These are phyloP conservation scores for Heliconius himera DNA, from an alignment of 1,140 invertebrate species.

Conservation along the genomic window DNA sequence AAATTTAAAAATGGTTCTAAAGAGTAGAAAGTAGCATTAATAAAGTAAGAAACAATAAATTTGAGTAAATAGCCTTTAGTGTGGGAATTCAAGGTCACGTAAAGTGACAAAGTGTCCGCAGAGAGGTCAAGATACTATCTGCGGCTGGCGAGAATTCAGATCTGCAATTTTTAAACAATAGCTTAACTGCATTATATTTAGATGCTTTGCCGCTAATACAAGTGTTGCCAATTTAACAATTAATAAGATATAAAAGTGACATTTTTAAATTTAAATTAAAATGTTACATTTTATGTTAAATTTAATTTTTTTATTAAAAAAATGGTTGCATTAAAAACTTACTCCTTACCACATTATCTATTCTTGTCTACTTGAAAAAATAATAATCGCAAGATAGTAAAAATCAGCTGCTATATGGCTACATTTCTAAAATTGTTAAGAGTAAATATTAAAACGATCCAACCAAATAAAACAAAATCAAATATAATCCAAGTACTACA, in stretches of 20 bases:
- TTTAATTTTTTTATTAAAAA: not conserved
- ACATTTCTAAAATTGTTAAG: no score
- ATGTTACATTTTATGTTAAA: no score
- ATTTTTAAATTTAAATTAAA: no score
- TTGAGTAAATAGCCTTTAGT: not conserved
- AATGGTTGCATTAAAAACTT: no score
- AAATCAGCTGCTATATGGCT: no score
- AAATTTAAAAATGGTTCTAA: no score
- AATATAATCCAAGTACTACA: not conserved
- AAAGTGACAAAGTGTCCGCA: slow-evolving; percentile 40
- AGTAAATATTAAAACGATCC: not conserved
- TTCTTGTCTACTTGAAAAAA: no score
- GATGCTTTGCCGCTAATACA: not conserved
- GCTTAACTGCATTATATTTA: slow-evolving; percentile 9
- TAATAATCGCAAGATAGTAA: no score
- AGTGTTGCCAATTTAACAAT: not conserved
- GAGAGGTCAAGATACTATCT: slow-evolving; percentile 45
- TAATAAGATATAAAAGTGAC: not conserved
- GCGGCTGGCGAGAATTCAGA: slow-evolving; percentile 41
- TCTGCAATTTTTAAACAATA: slow-evolving; percentile 31
- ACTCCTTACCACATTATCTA: no score
- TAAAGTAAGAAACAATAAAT: not conserved
- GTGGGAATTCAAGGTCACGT: slow-evolving; percentile 32
- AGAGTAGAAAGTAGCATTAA: not conserved
- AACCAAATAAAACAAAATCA: not conserved